phyloP scores from a whole-genome alignment of 2,888 invertebrate genomes.

The Platycheirus albimanus region DNA sequence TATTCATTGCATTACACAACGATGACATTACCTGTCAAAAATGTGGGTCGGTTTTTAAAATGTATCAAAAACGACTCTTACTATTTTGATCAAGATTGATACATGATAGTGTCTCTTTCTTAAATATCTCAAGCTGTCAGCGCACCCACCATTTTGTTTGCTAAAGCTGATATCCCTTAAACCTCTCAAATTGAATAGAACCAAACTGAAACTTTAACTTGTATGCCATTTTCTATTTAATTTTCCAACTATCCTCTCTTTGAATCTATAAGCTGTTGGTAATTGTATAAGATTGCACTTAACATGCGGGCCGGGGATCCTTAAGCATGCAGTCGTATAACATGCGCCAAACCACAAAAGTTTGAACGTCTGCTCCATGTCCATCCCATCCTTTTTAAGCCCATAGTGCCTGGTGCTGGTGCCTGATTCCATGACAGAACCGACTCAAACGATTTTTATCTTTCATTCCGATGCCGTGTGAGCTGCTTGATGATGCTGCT shows the following conservation, averaged over 20 bases:
- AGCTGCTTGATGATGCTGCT: conserved; percentile 67
- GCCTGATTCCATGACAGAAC: conserved; percentile 29
- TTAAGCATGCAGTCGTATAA: conserved; percentile 58
- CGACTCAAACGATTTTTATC: conserved; percentile 70
- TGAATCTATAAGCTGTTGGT: conserved; percentile 54
- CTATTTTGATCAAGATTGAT: no score
- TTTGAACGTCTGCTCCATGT: conserved; percentile 55
- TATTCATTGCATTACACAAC: no score
- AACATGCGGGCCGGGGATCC: conserved; percentile 52
- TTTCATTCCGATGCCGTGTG: conserved; percentile 58
- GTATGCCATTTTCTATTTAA: conserved; percentile 35
- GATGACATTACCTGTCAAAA: no score
- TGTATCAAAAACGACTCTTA: no score
- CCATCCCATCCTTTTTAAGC: conserved; percentile 16
- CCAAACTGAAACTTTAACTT: not conserved
- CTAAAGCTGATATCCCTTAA: no score
- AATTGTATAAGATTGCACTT: conserved; percentile 68
- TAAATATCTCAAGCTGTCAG: no score
- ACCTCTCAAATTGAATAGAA: no score
- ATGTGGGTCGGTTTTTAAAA: no score
- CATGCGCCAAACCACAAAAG: conserved; percentile 56
- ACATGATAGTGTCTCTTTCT: no score
- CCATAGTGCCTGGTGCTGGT: no score
- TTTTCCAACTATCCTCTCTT: conserved; percentile 40
- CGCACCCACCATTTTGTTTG: no score